phyloP scores from a whole-genome alignment of 2,797 vertebrate species.

The Rhyacichthys aspro region DNA sequence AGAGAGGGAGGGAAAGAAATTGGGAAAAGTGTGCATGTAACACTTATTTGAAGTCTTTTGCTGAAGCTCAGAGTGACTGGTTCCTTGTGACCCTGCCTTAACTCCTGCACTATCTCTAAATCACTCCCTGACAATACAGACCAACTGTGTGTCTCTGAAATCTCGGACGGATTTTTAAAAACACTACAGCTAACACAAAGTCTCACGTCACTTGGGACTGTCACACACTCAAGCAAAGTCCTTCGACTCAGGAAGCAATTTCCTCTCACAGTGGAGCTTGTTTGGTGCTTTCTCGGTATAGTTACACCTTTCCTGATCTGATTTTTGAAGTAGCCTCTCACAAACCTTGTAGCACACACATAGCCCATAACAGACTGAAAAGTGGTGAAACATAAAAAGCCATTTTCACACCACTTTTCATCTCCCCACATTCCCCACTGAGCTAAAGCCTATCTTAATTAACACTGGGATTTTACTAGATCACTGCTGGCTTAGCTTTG shows the following conservation, averaged over 20 bases:
- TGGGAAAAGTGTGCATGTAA: no score
- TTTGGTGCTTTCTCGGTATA: slow-evolving; percentile 36
- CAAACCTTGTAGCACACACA: slow-evolving; percentile 10
- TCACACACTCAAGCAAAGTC: slow-evolving; percentile 18
- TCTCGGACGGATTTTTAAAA: slow-evolving; percentile 16
- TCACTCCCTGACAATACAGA: slow-evolving; percentile 23
- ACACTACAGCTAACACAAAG: slow-evolving; percentile 23
- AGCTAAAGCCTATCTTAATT: slow-evolving; percentile 59
- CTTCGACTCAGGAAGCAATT: no score
- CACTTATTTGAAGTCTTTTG: no score
- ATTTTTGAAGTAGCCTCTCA: slow-evolving; percentile 21
- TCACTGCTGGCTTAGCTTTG: slow-evolving; percentile 53
- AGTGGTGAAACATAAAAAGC: slow-evolving; percentile 3
- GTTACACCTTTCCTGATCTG: slow-evolving; percentile 1
- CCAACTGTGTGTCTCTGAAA: slow-evolving; percentile 25
- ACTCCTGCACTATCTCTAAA: slow-evolving; percentile 44
- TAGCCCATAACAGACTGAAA: background rate
- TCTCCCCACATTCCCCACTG: slow-evolving; percentile 53
- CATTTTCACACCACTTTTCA: slow-evolving; percentile 23
- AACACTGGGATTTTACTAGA: slow-evolving; percentile 61
- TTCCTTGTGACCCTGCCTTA: slow-evolving; percentile 31
- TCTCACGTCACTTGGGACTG: background rate
- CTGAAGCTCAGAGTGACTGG: no score
- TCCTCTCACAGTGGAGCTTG: no score
- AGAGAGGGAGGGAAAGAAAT: no score